phyloP scores from a whole-genome alignment of 2,113 vertebrate species.

The Pseudonaja textilis region DNA sequence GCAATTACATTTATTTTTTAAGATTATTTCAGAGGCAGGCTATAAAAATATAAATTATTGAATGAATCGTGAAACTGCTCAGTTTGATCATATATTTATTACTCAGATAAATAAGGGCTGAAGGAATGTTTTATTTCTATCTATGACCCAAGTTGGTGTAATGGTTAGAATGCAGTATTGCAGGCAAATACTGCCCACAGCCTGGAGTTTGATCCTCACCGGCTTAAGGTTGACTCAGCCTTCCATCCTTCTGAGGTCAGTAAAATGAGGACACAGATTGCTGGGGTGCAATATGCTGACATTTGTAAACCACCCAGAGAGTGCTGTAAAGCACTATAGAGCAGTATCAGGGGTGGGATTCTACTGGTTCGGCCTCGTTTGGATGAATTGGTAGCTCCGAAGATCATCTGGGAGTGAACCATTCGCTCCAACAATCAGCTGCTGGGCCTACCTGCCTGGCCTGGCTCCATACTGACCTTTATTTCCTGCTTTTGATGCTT shows the following conservation, averaged over 20 bases:
- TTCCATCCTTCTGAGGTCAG: not conserved
- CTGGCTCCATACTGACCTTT: too few species aligned
- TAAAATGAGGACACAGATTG: not conserved
- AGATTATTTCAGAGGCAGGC: not conserved
- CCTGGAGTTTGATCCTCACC: not conserved
- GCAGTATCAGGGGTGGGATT: too few species aligned
- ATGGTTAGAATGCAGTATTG: not conserved
- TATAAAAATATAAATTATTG: not conserved
- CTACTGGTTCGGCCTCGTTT: too few species aligned
- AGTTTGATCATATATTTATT: not conserved
- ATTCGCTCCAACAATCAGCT: too few species aligned
- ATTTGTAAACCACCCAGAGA: not conserved
- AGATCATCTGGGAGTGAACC: too few species aligned
- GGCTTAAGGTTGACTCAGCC: not conserved
- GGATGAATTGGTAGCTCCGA: too few species aligned
- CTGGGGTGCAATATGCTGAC: not conserved
- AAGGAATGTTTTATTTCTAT: not conserved
- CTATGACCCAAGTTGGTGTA: not conserved
- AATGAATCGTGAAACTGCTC: not conserved
- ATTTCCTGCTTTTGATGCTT: too few species aligned
- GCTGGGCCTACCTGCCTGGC: too few species aligned
- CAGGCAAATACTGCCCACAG: not conserved
- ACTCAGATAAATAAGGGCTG: not conserved
- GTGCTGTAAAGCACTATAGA: not conserved
- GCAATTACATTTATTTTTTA: not conserved